phyloP scores from a whole-genome alignment of 92 coral and sea anemone genomes.

The Parazoanthus darwini region DNA sequence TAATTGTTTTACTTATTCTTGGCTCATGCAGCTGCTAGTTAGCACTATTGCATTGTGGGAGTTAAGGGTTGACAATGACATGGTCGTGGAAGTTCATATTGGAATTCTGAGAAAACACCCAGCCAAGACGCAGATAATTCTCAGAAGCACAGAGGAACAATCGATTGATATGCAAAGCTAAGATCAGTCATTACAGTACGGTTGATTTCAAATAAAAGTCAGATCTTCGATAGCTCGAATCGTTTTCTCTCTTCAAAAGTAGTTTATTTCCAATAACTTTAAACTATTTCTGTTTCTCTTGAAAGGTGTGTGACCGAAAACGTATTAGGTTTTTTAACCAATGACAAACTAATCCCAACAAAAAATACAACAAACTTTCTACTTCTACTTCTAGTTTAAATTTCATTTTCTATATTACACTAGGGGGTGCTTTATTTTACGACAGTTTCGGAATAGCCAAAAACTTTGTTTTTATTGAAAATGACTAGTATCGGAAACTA shows the following conservation, averaged over 20 bases:
- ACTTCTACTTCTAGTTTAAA: background rate
- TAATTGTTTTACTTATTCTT: no score
- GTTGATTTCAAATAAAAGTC: background rate
- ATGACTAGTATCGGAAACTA: background rate
- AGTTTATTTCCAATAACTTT: background rate
- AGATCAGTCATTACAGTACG: background rate
- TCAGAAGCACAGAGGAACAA: background rate
- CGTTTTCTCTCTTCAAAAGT: background rate
- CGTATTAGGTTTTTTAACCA: background rate
- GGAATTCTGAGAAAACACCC: background rate
- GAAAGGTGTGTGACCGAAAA: background rate
- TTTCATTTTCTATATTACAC: slow-evolving; percentile 21
- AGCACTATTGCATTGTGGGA: background rate
- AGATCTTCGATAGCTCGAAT: no score
- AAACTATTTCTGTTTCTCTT: background rate
- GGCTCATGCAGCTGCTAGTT: background rate
- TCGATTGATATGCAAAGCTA: background rate
- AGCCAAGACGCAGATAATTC: background rate
- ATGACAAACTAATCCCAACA: background rate
- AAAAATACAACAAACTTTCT: background rate
- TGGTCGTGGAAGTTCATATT: no score
- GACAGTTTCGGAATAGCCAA: slow-evolving; percentile 15
- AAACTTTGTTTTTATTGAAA: background rate
- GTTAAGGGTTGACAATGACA: background rate
- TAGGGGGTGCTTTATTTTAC: background rate